Evolutionary conservation across 2,888 invertebrate genomes (phyloP).

Genomic region (Agrochola lota): DNA sequence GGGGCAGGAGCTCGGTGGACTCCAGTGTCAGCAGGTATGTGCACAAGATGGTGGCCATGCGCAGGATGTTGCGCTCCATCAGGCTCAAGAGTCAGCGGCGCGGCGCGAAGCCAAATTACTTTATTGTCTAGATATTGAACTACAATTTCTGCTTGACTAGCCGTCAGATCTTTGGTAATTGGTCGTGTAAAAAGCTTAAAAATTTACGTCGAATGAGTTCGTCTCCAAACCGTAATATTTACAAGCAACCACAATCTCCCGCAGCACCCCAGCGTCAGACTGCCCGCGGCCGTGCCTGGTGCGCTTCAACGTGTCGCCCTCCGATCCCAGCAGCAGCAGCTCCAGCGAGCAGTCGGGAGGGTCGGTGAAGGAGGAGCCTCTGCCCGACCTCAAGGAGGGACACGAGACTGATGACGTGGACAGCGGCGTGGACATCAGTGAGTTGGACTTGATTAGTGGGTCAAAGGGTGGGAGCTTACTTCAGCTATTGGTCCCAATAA

Average conservation of each 20-base stretch:
- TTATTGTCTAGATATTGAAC: not conserved
- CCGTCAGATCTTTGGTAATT: not conserved
- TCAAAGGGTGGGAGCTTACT: not conserved
- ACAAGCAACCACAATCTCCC: not conserved
- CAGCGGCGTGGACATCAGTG: conserved; percentile 57
- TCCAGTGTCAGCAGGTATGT: too few species aligned
- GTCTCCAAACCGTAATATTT: not conserved
- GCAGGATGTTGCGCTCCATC: too few species aligned
- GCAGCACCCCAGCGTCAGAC: conserved; percentile 76
- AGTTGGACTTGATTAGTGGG: conserved; percentile 16
- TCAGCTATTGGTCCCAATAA: not conserved
- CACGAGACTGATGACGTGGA: conserved; percentile 64
- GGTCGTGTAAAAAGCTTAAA: not conserved
- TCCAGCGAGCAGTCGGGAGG: conserved; percentile 74
- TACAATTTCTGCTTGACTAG: too few species aligned
- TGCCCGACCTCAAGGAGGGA: conserved; percentile 20
- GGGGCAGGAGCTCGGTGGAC: too few species aligned
- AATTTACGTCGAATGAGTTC: too few species aligned
- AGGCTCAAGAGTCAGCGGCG: too few species aligned
- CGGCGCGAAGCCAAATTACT: too few species aligned
- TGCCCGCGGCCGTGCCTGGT: conserved; percentile 73
- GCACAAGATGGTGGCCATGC: too few species aligned
- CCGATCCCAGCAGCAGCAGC: conserved; percentile 82
- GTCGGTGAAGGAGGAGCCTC: conserved; percentile 60
- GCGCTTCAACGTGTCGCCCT: conserved; percentile 78